Percentiles rank a stretch among this genome's conserved stretches.
Evolutionary conservation across 2,113 vertebrate species (phyloP).

Genomic region (Mastomys coucha): DNA sequence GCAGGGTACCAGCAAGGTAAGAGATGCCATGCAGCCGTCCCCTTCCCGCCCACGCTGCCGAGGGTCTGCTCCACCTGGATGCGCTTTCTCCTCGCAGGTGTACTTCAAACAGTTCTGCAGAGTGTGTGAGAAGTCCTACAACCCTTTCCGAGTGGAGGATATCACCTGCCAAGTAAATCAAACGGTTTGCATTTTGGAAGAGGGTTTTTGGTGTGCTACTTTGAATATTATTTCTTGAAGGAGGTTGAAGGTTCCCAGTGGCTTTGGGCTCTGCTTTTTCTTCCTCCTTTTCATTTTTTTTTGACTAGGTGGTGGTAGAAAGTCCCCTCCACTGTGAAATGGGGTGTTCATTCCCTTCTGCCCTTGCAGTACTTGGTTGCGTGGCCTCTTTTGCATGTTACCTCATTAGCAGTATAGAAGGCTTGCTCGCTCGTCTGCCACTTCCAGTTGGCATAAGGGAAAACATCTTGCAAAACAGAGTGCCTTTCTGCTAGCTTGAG

Average conservation of each 20-base stretch:
- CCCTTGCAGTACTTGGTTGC: neutral
- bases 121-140: constrained; percentile 96
- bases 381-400: neutral
- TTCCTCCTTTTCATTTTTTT: neutral
- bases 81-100: constrained; percentile 87
- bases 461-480: neutral
- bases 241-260: neutral
- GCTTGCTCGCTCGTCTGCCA: neutral
- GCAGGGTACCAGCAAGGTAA: constrained; percentile 97
- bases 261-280: neutral
- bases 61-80: accelerated
- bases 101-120: constrained; percentile 98
- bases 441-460: neutral
- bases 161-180: constrained; percentile 95
- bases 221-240: neutral
- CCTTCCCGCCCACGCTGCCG: neutral
- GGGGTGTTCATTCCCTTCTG: neutral
- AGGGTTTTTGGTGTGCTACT: neutral
- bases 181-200: neutral
- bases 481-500: neutral
- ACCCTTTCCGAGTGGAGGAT: constrained; percentile 97
- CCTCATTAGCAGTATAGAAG: neutral
- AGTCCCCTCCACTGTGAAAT: neutral
- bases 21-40: accelerated
- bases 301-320: neutral